Evolutionary conservation across 2,797 vertebrate species (phyloP).

Genomic region (Falco biarmicus): DNA sequence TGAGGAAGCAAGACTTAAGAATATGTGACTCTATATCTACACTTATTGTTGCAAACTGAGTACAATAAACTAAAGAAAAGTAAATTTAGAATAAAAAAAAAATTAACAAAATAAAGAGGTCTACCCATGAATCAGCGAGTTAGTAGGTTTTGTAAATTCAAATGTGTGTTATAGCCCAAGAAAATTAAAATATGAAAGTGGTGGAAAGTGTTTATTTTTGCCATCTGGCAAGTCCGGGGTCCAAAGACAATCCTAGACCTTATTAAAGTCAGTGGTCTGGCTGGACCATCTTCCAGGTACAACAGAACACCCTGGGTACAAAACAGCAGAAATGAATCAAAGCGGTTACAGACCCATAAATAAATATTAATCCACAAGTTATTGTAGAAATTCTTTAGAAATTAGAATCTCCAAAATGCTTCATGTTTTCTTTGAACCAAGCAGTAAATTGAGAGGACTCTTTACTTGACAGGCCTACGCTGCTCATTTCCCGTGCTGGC

Average conservation of each 20-base stretch:
- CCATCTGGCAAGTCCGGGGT: conserved; percentile 11
- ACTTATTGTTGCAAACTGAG: neutral
- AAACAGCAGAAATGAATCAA: neutral
- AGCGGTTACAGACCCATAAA: conserved; percentile 31
- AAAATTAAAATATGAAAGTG: conserved; percentile 1
- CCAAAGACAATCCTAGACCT: conserved; percentile 25
- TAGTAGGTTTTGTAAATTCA: neutral
- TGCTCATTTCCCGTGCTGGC: conserved; percentile 2
- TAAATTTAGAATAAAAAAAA: neutral
- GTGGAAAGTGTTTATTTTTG: conserved; percentile 26
- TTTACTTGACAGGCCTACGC: neutral
- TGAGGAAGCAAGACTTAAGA: neutral
- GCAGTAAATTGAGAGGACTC: conserved; percentile 6
- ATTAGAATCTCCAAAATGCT: neutral
- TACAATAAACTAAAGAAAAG: neutral
- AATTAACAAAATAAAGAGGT: neutral
- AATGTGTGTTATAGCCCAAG: neutral
- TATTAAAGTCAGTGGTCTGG: conserved; percentile 30
- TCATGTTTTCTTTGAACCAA: conserved; percentile 52
- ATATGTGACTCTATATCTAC: neutral
- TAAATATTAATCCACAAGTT: conserved; percentile 22
- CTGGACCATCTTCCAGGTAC: conserved; percentile 28
- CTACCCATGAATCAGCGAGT: neutral
- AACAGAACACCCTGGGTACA: conserved; percentile 19
- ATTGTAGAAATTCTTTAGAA: conserved; percentile 25